Evolutionary conservation across 1,140 invertebrate genomes (phyloP).

Genomic region (Apis laboriosa): DNA sequence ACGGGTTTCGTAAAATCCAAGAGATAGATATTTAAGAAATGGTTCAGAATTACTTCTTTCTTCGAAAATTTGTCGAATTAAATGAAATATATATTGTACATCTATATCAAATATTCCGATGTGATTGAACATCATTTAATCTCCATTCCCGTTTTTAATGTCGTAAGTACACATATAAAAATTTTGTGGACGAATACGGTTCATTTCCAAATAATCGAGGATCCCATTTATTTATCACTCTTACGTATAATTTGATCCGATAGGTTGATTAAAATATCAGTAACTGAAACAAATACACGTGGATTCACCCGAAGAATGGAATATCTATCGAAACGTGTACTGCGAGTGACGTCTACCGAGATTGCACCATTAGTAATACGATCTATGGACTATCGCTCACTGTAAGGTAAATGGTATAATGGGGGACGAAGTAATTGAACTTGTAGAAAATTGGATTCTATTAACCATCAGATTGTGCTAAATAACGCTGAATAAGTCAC

Average conservation of each 20-base stretch:
- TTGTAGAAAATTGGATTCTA: conserved; percentile 50
- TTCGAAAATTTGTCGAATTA: too few species aligned
- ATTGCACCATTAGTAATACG: conserved; percentile 41
- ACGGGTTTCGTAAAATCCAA: too few species aligned
- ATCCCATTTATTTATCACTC: neutral
- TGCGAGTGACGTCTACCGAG: conserved; percentile 16
- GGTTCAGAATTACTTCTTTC: too few species aligned
- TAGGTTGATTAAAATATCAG: conserved; percentile 8
- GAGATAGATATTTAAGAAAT: too few species aligned
- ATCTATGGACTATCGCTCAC: conserved; percentile 6
- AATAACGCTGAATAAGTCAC: neutral
- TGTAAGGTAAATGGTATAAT: neutral
- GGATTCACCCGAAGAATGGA: neutral
- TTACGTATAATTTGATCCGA: neutral
- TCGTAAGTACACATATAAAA: neutral
- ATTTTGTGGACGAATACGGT: too few species aligned
- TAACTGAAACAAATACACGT: neutral
- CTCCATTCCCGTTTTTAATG: neutral
- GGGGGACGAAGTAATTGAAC: conserved; percentile 39
- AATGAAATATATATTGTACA: too few species aligned
- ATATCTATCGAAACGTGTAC: conserved; percentile 4
- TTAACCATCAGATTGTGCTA: conserved; percentile 8
- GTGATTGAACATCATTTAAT: too few species aligned
- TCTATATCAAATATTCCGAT: too few species aligned
- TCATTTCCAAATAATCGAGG: too few species aligned